phyloP scores from a whole-genome alignment of 2,113 vertebrate genomes.

The Xenopus borealis region DNA sequence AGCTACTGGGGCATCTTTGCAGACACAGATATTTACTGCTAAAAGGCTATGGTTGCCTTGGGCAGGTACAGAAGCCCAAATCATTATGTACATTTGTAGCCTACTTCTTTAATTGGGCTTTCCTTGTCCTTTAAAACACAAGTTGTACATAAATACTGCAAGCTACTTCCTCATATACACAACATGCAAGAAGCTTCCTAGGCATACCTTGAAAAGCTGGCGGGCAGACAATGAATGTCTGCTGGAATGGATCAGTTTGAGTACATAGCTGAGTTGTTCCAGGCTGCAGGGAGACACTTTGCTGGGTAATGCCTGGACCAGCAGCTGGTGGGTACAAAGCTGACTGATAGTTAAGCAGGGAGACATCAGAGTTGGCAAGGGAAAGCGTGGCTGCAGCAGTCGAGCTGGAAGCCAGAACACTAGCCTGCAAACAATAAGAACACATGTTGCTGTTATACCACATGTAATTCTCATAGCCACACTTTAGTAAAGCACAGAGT shows the following conservation, averaged over 20 bases:
- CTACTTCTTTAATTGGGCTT: no score
- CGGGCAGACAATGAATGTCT: conserved; percentile 95
- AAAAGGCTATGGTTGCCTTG: no score
- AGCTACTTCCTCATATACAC: no score
- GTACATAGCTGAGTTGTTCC: conserved; percentile 89
- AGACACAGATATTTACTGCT: no score
- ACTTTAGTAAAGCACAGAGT: no score
- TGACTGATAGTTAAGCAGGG: conserved; percentile 90
- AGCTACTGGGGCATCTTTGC: no score
- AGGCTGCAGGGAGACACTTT: conserved; percentile 86
- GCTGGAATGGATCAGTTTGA: conserved; percentile 93
- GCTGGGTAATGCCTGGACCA: conserved; percentile 87
- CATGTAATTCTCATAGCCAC: no score
- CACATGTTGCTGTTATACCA: no score
- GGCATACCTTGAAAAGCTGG: conserved; percentile 90
- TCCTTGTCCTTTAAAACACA: no score
- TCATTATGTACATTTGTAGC: no score
- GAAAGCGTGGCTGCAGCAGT: conserved; percentile 84
- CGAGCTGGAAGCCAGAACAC: conserved; percentile 75
- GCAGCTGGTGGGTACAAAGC: conserved; percentile 92
- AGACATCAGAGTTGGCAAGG: conserved; percentile 86
- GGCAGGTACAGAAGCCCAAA: no score
- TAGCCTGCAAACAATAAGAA: conserved; percentile 59
- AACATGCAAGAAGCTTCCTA: conserved; percentile 4
- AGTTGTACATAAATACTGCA: no score